These are phyloP conservation scores for Bombus balteatus DNA, from an alignment of 1,140 invertebrate genomes.

Conservation along the genomic window DNA sequence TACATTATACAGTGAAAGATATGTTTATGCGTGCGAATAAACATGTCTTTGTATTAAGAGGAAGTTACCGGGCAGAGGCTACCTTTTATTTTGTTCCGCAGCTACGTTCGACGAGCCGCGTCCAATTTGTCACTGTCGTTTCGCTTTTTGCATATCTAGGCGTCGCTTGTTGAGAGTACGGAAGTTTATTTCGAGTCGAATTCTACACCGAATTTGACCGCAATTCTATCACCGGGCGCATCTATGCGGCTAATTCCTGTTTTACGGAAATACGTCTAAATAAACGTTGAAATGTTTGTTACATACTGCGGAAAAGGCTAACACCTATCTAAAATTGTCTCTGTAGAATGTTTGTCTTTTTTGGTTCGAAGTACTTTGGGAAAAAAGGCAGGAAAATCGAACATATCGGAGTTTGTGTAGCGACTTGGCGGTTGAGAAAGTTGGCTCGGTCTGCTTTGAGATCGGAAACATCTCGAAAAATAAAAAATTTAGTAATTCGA, in stretches of 20 bases:
- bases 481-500: background rate
- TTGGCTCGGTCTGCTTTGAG: background rate
- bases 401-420: background rate
- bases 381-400: background rate
- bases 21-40: background rate
- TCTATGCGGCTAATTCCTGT: background rate
- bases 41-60: background rate
- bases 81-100: background rate
- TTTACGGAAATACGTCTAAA: background rate
- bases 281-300: background rate
- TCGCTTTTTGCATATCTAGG: conserved; percentile 35
- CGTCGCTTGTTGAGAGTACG: conserved; percentile 18
- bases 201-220: conserved; percentile 33
- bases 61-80: background rate
- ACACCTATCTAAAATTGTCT: background rate
- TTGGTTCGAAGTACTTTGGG: no score
- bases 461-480: background rate
- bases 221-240: no score
- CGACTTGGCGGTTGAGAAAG: background rate
- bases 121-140: conserved; percentile 60
- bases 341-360: background rate
- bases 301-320: no score
- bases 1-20: no score
- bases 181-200: conserved; percentile 59
- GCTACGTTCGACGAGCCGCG: conserved; percentile 33